Percentiles rank a stretch among this genome's conserved stretches.
phyloP scores from a whole-genome alignment of 2,888 invertebrate species.

The Polydrusus cervinus region DNA sequence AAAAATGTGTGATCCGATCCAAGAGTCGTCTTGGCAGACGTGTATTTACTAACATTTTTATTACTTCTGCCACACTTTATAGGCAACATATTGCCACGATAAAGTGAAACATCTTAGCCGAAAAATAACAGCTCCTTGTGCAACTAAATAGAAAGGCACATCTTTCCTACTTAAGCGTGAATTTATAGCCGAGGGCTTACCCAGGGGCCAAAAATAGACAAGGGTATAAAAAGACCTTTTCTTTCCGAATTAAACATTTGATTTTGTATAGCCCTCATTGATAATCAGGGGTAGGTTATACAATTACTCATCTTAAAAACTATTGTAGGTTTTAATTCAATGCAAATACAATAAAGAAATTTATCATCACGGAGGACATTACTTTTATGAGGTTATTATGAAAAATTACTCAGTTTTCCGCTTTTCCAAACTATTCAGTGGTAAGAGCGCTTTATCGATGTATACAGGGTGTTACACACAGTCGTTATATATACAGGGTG shows the following conservation, averaged over 20 bases:
- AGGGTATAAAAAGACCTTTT: slow-evolving; percentile 6
- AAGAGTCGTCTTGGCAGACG: too few species aligned
- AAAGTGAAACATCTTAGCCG: slow-evolving; percentile 1
- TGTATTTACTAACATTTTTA: not conserved
- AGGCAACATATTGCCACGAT: too few species aligned
- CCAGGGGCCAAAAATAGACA: not conserved
- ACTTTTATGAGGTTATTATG: too few species aligned
- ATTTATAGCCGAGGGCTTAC: not conserved
- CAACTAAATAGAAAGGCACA: not conserved
- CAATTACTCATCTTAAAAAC: not conserved
- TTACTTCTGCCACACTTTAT: not conserved
- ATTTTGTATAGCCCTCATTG: not conserved
- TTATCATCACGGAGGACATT: too few species aligned
- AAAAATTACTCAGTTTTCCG: too few species aligned
- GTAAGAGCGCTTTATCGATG: too few species aligned
- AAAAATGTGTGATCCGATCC: too few species aligned
- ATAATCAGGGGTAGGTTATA: not conserved
- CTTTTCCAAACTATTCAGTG: too few species aligned
- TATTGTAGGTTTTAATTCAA: too few species aligned
- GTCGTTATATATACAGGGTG: too few species aligned
- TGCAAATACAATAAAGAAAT: too few species aligned
- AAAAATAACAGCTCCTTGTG: not conserved
- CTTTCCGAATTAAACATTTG: not conserved
- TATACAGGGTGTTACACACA: too few species aligned
- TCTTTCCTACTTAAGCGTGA: not conserved